phyloP scores from a whole-genome alignment of 2,888 invertebrate species.

The Plusia festucae region DNA sequence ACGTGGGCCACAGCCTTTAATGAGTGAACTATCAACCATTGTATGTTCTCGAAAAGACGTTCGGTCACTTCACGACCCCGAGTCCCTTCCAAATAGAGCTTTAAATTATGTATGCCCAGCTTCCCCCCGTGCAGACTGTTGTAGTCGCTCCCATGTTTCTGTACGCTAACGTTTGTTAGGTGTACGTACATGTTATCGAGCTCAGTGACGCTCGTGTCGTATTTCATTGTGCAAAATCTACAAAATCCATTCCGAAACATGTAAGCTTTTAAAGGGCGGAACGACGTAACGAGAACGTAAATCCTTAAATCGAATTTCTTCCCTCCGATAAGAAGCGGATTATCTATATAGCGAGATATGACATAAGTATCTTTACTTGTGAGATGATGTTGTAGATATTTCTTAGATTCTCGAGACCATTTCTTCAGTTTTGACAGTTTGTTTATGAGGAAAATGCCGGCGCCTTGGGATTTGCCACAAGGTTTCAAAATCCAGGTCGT shows the following conservation, averaged over 20 bases:
- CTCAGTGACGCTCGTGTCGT: slow-evolving; percentile 95
- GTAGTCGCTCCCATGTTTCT: slow-evolving; percentile 97
- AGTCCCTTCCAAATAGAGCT: slow-evolving; percentile 96
- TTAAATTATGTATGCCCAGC: slow-evolving; percentile 96
- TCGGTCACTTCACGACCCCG: slow-evolving; percentile 96
- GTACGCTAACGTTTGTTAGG: slow-evolving; percentile 98
- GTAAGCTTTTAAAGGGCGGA: slow-evolving; percentile 97
- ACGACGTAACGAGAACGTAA: slow-evolving; percentile 97
- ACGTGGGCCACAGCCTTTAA: slow-evolving; percentile 96
- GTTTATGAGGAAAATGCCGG: slow-evolving; percentile 98
- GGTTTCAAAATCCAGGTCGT: slow-evolving; percentile 99
- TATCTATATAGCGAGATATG: slow-evolving; percentile 98
- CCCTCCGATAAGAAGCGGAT: slow-evolving; percentile 97
- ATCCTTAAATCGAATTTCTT: slow-evolving; percentile 98
- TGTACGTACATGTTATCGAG: slow-evolving; percentile 98
- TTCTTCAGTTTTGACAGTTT: slow-evolving; percentile 97
- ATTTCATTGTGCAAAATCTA: slow-evolving; percentile 98
- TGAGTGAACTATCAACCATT: slow-evolving; percentile 97
- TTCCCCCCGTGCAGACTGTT: slow-evolving; percentile 98
- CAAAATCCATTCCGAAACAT: slow-evolving; percentile 97
- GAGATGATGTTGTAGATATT: slow-evolving; percentile 94
- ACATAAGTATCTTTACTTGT: slow-evolving; percentile 96
- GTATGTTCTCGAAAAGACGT: slow-evolving; percentile 95
- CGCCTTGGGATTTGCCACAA: slow-evolving; percentile 97
- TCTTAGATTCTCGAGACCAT: slow-evolving; percentile 96